Evolutionary conservation across 1,140 invertebrate genomes (phyloP), one percentile per base, ranked within the genome.

Genomic region (Drosophila azteca): DNA sequence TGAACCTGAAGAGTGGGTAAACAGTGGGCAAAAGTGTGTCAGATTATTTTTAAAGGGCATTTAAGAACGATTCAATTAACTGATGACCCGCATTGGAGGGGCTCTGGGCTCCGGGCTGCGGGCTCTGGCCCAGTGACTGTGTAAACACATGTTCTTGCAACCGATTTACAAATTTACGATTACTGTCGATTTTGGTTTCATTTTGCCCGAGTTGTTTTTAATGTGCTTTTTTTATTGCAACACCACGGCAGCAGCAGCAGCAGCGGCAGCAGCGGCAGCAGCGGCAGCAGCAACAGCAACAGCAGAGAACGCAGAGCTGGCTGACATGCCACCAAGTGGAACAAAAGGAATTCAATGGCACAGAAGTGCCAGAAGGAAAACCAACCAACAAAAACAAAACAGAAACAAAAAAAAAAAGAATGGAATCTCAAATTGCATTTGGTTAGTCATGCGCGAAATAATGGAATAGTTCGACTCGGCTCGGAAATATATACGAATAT

Each of bases 121-220:
- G 65, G 17, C 17, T 20, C 17, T 20, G 17, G 63, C 77, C 75
- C 53, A 66, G 44, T 62, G 63, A 49, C 73, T 67, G 65, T 87
- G 82, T 87, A 78, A 87, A 87, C 83, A 87, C 79, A 82, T 87
- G 82, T 87, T 87, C 82, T 87, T 87, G 78, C 78, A 87, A 87
- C 78, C 75, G 82, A 88, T 88, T 70, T 87, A 88, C 82, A 87
- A 87, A 87, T 87, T 87, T 82, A 81, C 79, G 79, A 62, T 80
- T 72, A 78, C 68, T 75, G 74, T 88, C 66, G 82, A 77, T 78
- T 85, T 81, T 81, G 65, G 68, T 69, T 73, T 67, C 75, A 55
- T 49, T 62, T 67, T 69, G 71, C 22, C 39, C 43, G 49, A 17
- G 39, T 54, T 44, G 26, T 62, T 31, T 67, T 73, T 62, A 81